These are phyloP conservation scores for Euschistus heros DNA, from an alignment of 1,140 invertebrate genomes.

Conservation along the genomic window DNA sequence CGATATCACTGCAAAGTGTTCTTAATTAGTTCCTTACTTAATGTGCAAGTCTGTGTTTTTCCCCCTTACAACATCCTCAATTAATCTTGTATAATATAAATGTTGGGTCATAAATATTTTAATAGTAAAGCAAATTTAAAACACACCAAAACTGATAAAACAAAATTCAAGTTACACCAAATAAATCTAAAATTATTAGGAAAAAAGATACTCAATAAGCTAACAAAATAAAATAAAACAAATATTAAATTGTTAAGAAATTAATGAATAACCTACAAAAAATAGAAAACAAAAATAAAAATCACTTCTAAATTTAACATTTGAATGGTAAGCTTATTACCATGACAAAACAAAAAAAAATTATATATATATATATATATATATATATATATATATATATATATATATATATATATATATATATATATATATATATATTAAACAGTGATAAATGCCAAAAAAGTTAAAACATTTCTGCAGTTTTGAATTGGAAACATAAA, in stretches of 20 bases:
- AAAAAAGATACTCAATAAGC: not conserved
- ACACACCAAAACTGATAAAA: conserved; percentile 21
- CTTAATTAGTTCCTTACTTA: not conserved
- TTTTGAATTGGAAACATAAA: conserved; percentile 8
- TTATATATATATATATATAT: too few species aligned
- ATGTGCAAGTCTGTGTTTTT: conserved; percentile 28
- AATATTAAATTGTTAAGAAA: too few species aligned
- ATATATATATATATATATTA: too few species aligned
- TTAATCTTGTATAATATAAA: conserved; percentile 5
- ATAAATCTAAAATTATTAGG: conserved; percentile 3
- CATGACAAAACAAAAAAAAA: too few species aligned
- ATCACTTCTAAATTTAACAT: too few species aligned
- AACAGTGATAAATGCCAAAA: not conserved
- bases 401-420: too few species aligned
- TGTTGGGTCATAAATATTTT: not conserved
- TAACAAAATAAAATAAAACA: too few species aligned
- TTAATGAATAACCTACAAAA: too few species aligned
- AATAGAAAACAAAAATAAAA: too few species aligned
- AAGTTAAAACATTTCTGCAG: conserved; percentile 10
- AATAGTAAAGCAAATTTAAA: conserved; percentile 1
- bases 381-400: too few species aligned
- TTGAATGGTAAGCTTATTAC: too few species aligned
- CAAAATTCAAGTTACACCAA: conserved; percentile 8
- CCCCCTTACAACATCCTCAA: conserved; percentile 11
- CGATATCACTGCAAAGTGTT: not conserved